Evolutionary conservation across 2,888 invertebrate species (phyloP), one percentile per base, ranked within the genome.

Genomic region (Athrips mouffetella): DNA sequence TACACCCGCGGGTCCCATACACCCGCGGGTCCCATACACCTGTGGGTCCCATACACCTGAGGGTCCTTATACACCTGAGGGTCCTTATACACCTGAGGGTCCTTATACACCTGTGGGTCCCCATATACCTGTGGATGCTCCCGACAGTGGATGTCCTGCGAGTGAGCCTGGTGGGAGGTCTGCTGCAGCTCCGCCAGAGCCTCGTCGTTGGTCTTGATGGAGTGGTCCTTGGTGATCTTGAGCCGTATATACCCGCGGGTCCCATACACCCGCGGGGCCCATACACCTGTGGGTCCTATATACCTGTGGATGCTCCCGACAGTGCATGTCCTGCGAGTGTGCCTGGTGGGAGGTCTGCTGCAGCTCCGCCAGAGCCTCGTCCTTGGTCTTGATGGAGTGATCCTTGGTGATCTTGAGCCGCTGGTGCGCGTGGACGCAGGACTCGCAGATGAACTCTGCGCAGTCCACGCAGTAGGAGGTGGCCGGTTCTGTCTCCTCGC

Each of bases 171-270:
- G 55, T 90, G 89, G 45, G 73, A 55, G 63, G 71, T 65, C 65
- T 85, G 67, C 61, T 80, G 71, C 68, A 88, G 89, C 73, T 94
- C 94, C 41, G 89, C 90, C 53, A 92, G 80, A 48, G 94, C 94
- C 76, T 95, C 95, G 65, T 94, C 94, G 80, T 94, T 94, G 42
- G 94, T 91, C 83, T 96, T 95, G 60, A 98, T 96, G 2, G 93
- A 94, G 80, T 98, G 98, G 74, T 97, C 97, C 88, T 97, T 97
- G 40, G 97, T 97, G 59, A 97, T 94, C 84, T 97, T 95, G 47
- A 98, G 90, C 68, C 91, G n/a, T n/a, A n/a, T n/a, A n/a, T n/a
- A n/a, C n/a, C n/a, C n/a, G n/a, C n/a, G n/a, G n/a, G n/a, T n/a
- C n/a, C n/a, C n/a, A n/a, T n/a, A n/a, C n/a, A n/a, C n/a, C n/a